Base-by-base conservation (phyloP, 1,140 invertebrate species). In the Eurytemora carolleeae region DNA sequence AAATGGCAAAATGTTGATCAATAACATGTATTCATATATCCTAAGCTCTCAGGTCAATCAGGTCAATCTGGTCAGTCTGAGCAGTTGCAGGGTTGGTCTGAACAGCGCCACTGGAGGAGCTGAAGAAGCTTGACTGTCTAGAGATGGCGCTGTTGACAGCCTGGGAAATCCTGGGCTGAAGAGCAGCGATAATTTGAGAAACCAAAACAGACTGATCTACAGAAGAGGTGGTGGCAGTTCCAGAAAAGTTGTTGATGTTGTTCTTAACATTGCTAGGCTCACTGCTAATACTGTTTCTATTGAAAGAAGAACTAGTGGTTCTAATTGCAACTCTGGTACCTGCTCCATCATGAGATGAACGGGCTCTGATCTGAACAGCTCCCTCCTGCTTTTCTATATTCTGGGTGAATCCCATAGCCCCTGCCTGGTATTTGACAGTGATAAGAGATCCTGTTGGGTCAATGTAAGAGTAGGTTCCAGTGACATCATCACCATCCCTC, bases 361-460 rank as follows among this genome's bases (percentile, higher is more conserved):
- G 7, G 31, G 7, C n/a, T 44, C 31, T n/a, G 44, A 59, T 59
- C n/a, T 23, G 25, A 44, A 59, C 25, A 22, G 52, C 25, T 18
- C 26, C 26, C 58, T 59, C 31, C 52, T 59, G 58, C 2, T 53
- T 12, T 7, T 18, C 23, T 52, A 23, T 52, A 17, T 26, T 44
- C 58, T 59, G 24, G 2, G 58, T 52, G 18, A 53, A 59, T 18
- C 58, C 58, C 22, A n/a, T 23, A 26, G 26, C 17, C 19, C 58
- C 58, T 19, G 58, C 58, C 52, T n/a, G 17, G 23, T 59, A 59
- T 12, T 19, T 59, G 15, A 59, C 58, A 18, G 58, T 59, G 58
- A 59, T 26, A 23, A 59, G 52, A 53, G 24, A 23, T 2, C 58
- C 58, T 20, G 25, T 59, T 18, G 58, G 17, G 52, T 59, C 58